Base-by-base conservation (phyloP, 2,797 vertebrate species). In the Falco rusticolus region DNA sequence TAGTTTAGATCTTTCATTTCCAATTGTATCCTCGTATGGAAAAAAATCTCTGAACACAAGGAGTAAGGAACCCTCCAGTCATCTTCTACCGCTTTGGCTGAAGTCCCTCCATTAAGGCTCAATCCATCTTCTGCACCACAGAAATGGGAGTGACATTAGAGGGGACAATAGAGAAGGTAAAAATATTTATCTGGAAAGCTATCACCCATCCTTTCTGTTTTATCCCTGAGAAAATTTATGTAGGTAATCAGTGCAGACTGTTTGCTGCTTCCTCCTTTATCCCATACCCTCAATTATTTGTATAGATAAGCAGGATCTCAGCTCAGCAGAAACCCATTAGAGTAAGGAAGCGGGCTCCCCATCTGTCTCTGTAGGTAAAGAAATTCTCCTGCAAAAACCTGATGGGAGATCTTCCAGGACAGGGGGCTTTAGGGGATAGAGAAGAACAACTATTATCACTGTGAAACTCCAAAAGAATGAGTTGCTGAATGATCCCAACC, bases 201-300 rank as follows among this genome's bases (percentile, higher is more conserved):
- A 43, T 59, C 28, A 25, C 11, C 37, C 61, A 21, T 45, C 15
- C 26, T 90, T 93, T 91, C 74, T 94, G 15, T 21, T 92, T 92
- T 65, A 26, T 48, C 11, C 24, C 21, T 70, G 28, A 64, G 71
- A 89, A 88, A 45, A 79, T 66, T 29, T 64, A 48, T 29, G 41
- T 13, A n/a, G 24, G 17, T 65, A 90, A 68, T 75, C n/a, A 51
- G 50, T 54, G 41, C 57, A 87, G n/a, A 31, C 24, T 77, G 8
- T 57, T 48, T 63, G 41, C 48, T 96, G 45, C 68, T 92, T 92
- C 77, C 41, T 95, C 33, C 56, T 68, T 53, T 76, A 39, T 8
- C 12, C 41, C n/a, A 60, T 47, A 75, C 19, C 17, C 60, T 90
- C 80, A 77, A 19, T 89, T 87, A 65, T 92, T 94, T 85, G 75